Base-by-base conservation (phyloP, 1,140 invertebrate species). In the Diorhabda carinulata region DNA sequence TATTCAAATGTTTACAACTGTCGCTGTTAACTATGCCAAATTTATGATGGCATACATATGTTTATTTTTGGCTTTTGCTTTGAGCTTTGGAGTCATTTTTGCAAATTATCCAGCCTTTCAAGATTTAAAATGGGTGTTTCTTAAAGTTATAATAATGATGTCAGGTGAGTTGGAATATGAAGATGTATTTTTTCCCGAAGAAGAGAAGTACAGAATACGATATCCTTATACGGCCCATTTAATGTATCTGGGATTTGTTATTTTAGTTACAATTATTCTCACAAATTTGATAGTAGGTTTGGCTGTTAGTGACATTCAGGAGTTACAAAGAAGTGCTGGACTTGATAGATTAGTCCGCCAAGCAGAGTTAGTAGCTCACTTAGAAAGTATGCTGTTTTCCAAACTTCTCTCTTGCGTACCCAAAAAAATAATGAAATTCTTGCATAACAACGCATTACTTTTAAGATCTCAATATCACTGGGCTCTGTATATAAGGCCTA, bases 141-240 rank as follows among this genome's bases (percentile, higher is more conserved):
- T 94, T 0, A 95, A 94, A 82, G 91, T 91, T 0, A 87, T 94
- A 3, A 90, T 94, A 58, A 94, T 95, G 92, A 93, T 95, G 92
- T 91, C 92, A 0, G 92, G 93, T 0, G 83, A 95, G 77, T 80
- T 95, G 43, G 92, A 94, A 78, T 94, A 91, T 74, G 92, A 94
- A 76, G 91, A 93, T 69, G 88, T 93, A 63, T 94, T 94, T 76
- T 93, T 91, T 74, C 83, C 86, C 10, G 82, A 89, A 5, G 78
- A 83, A 5, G 77, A 81, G 4, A 76, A 81, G 3, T 76, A 78
- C 2, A 80, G 84, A 2, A 78, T 81, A 25, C 67, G 83, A 41
- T 90, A 90, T 78, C 86, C 86, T 0, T 84, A 87, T 2, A 94
- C 92, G 0, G 84, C 91, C 0, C 92, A 94, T 74, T 82, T 91